Base-by-base conservation (phyloP, 2,113 vertebrate species). In the Aspiorhynchus laticeps region DNA sequence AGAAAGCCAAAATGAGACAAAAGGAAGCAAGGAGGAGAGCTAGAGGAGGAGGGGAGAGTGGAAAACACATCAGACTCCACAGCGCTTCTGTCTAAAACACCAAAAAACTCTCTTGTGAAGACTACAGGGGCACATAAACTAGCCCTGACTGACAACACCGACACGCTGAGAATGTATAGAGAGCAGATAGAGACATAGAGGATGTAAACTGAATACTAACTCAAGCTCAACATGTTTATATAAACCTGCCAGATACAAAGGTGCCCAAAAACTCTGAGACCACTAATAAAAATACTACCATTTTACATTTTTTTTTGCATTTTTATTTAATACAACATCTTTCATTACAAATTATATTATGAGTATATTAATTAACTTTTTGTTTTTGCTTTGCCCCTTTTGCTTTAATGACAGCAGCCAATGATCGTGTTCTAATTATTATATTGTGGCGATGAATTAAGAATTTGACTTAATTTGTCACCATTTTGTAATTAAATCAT, bases 1-100 rank as follows among this genome's bases (percentile, higher is more conserved):
- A 89, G 71, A 69, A 85, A 91, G 65, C 59, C 59, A 28, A 38
- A 41, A 38, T 28, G 7, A 56, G 38, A 80, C 28, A 71, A 78
- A 31, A 43, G 36, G 33, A 56, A 77, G 46, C 63, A 48, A 67
- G 43, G 21, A 71, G 53, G 67, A 33, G 10, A 56, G 56, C 3
- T n/a, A 79, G 48, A 48, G 65, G 31, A 28, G 33, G 36, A 63
- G 28, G 80, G 8, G 61, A 31, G 1, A 59, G 48, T 26, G 61
- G n/a, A 83, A 33, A 9, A 61, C 26, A 61, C 75, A 48, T 0
- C 41, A 48, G n/a, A 63, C n/a, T 9, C 28, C 26, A 48, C 41
- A 71, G 63, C 19, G 12, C 19, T 65, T 81, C 36, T 81, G 79
- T 46, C 38, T 81, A 65, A 81, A 43, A 46, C n/a, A 31, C 79